phyloP scores from a whole-genome alignment of 2,888 invertebrate genomes.

The Notodromas monacha region DNA sequence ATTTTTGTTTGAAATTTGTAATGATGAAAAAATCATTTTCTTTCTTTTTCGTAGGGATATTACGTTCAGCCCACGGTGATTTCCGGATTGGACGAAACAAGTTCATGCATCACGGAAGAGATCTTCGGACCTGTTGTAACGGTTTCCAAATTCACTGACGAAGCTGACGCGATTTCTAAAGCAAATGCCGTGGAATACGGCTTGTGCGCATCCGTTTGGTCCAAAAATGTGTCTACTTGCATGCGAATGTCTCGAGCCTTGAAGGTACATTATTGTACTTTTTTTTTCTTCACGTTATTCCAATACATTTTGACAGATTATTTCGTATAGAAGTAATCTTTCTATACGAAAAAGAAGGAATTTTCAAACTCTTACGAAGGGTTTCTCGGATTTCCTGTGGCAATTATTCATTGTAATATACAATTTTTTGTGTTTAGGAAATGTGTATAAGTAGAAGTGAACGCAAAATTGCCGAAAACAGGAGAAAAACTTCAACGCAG shows the following conservation, averaged over 20 bases:
- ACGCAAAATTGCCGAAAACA: too few species aligned
- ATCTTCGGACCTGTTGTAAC: slow-evolving; percentile 24
- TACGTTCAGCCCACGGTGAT: slow-evolving; percentile 20
- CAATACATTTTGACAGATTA: too few species aligned
- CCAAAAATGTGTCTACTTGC: slow-evolving; percentile 15
- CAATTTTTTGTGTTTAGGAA: too few species aligned
- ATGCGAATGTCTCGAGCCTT: slow-evolving; percentile 18
- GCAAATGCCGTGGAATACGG: slow-evolving; percentile 20
- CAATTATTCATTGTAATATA: too few species aligned
- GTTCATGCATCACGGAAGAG: slow-evolving; percentile 20
- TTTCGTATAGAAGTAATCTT: too few species aligned
- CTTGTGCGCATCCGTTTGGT: slow-evolving; percentile 20
- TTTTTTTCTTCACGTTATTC: slow-evolving; percentile 1
- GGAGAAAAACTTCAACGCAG: too few species aligned
- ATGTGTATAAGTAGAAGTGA: too few species aligned
- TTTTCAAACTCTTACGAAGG: too few species aligned
- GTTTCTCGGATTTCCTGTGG: too few species aligned
- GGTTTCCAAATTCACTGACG: slow-evolving; percentile 16
- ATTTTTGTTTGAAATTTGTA: slow-evolving; percentile 7
- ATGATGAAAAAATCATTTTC: slow-evolving; percentile 2
- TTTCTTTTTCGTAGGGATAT: slow-evolving; percentile 16
- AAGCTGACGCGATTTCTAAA: slow-evolving; percentile 15
- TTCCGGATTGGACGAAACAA: slow-evolving; percentile 16
- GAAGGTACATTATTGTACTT: slow-evolving; percentile 14
- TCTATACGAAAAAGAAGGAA: too few species aligned